A percentile compares a stretch with the other conserved stretches of the same genome.
Evolutionary conservation across 1,140 invertebrate genomes (phyloP).

Genomic region (Elysia chlorotica): DNA sequence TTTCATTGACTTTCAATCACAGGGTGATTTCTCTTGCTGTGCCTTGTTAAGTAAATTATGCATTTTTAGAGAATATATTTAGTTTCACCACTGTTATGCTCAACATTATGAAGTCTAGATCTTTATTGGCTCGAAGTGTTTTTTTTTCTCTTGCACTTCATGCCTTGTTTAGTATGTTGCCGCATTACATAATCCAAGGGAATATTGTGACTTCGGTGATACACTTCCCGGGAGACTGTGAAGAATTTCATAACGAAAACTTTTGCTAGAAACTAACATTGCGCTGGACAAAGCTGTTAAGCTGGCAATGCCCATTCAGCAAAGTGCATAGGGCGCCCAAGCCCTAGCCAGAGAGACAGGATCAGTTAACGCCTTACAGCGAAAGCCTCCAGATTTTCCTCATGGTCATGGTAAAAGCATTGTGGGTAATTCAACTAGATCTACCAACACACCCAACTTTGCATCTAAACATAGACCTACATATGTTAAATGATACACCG

Average conservation of each 20-base stretch:
- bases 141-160: not conserved
- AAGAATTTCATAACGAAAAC: slow-evolving; percentile 27
- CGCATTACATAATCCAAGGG: slow-evolving; percentile 16
- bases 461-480: too few species aligned
- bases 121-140: not conserved
- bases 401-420: too few species aligned
- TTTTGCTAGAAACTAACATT: slow-evolving; percentile 26
- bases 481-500: not conserved
- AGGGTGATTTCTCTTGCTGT: not conserved
- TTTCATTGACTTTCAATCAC: not conserved
- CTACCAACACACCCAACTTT: not conserved
- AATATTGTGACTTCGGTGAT: slow-evolving; percentile 29
- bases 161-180: slow-evolving; percentile 19
- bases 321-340: slow-evolving; percentile 20
- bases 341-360: slow-evolving; percentile 17
- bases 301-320: slow-evolving; percentile 30
- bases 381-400: too few species aligned
- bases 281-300: slow-evolving; percentile 22
- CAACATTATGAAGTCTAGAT: not conserved
- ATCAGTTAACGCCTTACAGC: too few species aligned
- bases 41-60: not conserved
- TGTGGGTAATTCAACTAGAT: slow-evolving; percentile 7
- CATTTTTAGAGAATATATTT: not conserved
- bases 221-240: slow-evolving; percentile 23
- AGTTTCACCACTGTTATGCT: not conserved